phyloP scores from a whole-genome alignment of 2,113 vertebrate genomes.

The Hassar affinis region DNA sequence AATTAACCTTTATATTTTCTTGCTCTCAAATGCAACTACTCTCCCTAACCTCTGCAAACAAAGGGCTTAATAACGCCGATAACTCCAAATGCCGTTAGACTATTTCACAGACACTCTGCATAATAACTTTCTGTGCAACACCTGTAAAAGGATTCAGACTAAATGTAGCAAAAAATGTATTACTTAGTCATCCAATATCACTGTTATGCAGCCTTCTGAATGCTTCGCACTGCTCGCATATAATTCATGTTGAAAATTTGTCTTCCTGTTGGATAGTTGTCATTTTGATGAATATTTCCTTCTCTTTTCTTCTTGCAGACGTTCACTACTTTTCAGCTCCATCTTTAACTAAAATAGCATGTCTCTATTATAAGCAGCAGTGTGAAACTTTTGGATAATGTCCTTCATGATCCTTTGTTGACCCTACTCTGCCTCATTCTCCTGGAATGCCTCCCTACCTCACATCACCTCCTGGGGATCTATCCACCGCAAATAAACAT shows the following conservation, averaged over 20 bases:
- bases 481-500: slow-evolving; percentile 56
- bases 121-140: background rate
- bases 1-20: slow-evolving; percentile 53
- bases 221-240: background rate
- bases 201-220: background rate
- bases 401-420: slow-evolving; percentile 52
- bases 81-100: background rate
- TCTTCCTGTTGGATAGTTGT: slow-evolving; percentile 3
- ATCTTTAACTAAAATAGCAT: slow-evolving; percentile 24
- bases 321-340: slow-evolving; percentile 7
- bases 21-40: slow-evolving; percentile 20
- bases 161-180: background rate
- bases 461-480: slow-evolving; percentile 52
- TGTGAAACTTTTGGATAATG: slow-evolving; percentile 48
- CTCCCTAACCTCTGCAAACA: slow-evolving; percentile 2
- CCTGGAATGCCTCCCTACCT: slow-evolving; percentile 56
- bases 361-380: slow-evolving; percentile 35
- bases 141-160: slow-evolving; percentile 10
- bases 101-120: background rate
- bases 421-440: slow-evolving; percentile 50
- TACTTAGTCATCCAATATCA: background rate
- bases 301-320: slow-evolving; percentile 4
- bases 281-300: slow-evolving; percentile 20
- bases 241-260: slow-evolving; percentile 7
- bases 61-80: background rate